These are phyloP conservation scores for Eidolon dupreanum DNA, from an alignment of 2,797 vertebrate genomes.

Conservation along the genomic window DNA sequence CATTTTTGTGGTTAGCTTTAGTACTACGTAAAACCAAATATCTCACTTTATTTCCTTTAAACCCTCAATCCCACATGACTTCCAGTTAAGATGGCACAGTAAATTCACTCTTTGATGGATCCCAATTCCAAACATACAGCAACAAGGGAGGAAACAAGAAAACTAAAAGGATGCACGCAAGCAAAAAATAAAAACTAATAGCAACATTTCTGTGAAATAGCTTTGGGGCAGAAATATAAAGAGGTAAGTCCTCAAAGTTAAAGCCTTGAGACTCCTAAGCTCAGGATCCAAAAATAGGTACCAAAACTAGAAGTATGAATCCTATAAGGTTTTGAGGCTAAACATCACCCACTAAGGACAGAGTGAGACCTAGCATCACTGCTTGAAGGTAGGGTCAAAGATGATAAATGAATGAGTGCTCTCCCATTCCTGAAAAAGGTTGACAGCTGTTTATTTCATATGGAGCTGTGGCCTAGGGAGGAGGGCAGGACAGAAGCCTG, in stretches of 20 bases:
- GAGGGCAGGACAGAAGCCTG: background rate
- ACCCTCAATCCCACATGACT: slow-evolving; percentile 44
- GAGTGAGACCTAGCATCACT: background rate
- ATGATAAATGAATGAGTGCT: background rate
- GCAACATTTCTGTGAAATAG: background rate
- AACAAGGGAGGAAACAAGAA: slow-evolving; percentile 44
- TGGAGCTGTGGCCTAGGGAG: no score
- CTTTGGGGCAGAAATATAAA: slow-evolving; percentile 27
- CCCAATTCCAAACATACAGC: slow-evolving; percentile 31
- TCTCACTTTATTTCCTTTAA: slow-evolving; percentile 66
- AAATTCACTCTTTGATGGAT: slow-evolving; percentile 48
- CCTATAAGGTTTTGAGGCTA: background rate
- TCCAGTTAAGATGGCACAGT: slow-evolving; percentile 55
- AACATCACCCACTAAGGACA: background rate
- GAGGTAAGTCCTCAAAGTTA: background rate
- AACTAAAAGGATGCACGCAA: slow-evolving; percentile 29
- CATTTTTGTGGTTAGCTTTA: slow-evolving; percentile 66
- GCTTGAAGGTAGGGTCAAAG: background rate
- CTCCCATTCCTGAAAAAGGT: background rate
- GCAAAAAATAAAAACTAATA: background rate
- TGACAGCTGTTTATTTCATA: background rate
- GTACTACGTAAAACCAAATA: slow-evolving; percentile 62
- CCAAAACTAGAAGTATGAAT: background rate
- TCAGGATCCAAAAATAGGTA: background rate
- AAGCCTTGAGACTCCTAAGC: background rate